These are phyloP conservation scores for Channallabes apus DNA, from an alignment of 2,797 vertebrate species.

Conservation along the genomic window DNA sequence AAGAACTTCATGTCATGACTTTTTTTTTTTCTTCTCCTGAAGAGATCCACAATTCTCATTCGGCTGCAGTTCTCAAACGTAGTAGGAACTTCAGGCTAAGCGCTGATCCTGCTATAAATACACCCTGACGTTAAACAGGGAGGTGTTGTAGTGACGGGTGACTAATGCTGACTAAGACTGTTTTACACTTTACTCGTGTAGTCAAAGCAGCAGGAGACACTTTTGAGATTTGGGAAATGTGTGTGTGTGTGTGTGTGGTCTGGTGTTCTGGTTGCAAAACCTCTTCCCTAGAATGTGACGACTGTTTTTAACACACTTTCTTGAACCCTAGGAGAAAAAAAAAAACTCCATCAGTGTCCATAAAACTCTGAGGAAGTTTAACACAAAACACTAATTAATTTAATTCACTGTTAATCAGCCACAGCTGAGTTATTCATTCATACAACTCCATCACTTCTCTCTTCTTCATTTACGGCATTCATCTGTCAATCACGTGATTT, in stretches of 20 bases:
- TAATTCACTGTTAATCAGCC: too few species aligned
- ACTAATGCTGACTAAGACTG: constrained; percentile 16
- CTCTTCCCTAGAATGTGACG: background rate
- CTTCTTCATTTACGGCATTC: too few species aligned
- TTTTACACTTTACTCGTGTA: background rate
- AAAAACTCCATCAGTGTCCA: background rate
- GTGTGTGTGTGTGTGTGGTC: background rate
- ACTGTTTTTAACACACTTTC: background rate
- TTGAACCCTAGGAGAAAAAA: background rate
- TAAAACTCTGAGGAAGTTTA: background rate
- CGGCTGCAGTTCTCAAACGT: background rate
- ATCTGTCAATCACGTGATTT: too few species aligned
- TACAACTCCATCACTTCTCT: too few species aligned
- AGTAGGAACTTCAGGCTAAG: constrained; percentile 1
- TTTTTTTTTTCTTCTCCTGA: background rate
- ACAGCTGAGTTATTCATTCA: too few species aligned
- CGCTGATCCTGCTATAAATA: background rate
- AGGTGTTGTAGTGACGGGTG: background rate
- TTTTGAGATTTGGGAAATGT: background rate
- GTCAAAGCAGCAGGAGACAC: background rate
- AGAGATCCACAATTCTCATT: background rate
- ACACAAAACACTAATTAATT: too few species aligned
- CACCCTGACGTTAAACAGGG: constrained; percentile 39
- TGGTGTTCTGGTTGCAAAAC: background rate
- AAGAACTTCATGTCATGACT: background rate